Evolutionary conservation across 1,140 invertebrate species (phyloP).

Genomic region (Spodoptera frugiperda): DNA sequence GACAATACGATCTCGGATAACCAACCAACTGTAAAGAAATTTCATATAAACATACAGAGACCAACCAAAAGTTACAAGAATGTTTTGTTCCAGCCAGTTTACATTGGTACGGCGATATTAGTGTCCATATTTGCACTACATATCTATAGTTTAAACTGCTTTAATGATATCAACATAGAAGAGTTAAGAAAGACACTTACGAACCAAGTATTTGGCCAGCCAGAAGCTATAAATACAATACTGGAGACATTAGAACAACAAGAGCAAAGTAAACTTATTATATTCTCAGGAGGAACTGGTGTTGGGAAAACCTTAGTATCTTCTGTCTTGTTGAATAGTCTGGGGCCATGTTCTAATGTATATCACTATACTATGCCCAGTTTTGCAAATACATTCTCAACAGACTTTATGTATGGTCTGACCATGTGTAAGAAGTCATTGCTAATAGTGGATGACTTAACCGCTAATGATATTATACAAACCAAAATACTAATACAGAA

Average conservation of each 20-base stretch:
- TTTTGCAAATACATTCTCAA: conserved; percentile 64
- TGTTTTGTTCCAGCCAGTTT: conserved; percentile 19
- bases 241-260: conserved; percentile 61
- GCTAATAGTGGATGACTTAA: conserved; percentile 76
- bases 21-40: conserved; percentile 51
- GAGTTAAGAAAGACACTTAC: conserved; percentile 58
- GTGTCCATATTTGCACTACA: conserved; percentile 62
- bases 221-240: conserved; percentile 61
- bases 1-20: background rate
- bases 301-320: conserved; percentile 77
- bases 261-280: conserved; percentile 66
- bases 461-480: conserved; percentile 60
- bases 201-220: conserved; percentile 74
- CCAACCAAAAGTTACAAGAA: conserved; percentile 31
- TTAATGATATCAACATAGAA: conserved; percentile 60
- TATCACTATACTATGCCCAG: conserved; percentile 76
- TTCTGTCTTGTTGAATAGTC: conserved; percentile 66
- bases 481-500: conserved; percentile 57
- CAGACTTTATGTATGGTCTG: conserved; percentile 68
- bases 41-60: conserved; percentile 54
- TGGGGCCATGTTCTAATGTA: conserved; percentile 68
- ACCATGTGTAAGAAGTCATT: conserved; percentile 68
- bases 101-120: conserved; percentile 37
- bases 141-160: conserved; percentile 66
- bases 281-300: conserved; percentile 79